Evolutionary conservation across 2,113 vertebrate species (phyloP), one percentile per base, ranked within the genome.

Genomic region (Dolichotis patagonum): DNA sequence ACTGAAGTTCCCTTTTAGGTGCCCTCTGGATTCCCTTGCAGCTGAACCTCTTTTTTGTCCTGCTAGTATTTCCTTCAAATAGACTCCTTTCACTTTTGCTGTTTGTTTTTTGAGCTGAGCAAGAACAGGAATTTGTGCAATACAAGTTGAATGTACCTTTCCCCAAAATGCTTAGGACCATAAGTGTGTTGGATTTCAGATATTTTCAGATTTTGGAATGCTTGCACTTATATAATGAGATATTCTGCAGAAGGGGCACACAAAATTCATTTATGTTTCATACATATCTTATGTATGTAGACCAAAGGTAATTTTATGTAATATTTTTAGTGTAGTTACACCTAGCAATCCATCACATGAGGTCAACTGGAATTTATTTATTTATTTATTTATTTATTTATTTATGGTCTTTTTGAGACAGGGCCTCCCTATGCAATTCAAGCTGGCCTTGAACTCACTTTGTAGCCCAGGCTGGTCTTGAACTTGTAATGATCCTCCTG

Each of bases 61-160:
- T 62, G 32, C 54, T 85, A 60, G 7, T 14, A 3, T 65, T 52
- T 90, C 60, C 56, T 85, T 35, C 52, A 49, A 46, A n/a, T 58
- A 56, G 52, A 24, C 43, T 20, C 38, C 78, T 86, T 89, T 54
- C 26, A 28, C 54, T 81, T 43, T 92, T 86, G 20, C 41, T 24
- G 6, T 81, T 95, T 84, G 63, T 90, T 90, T 97, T 77, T 91
- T 38, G 85, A 82, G n/a, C 67, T 80, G 22, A 65, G 86, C 35
- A 71, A 93, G 85, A n/a, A 41, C 71, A 83, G 52, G n/a, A 58
- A 35, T 94, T 93, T 91, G 82, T 69, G 87, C 85, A 71, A 17
- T 73, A 20, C n/a, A 58, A 17, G 49, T 56, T 41, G 26, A n/a
- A 14, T 73, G 35, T 73, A n/a, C 67, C n/a, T 88, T 56, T 56